Base-by-base conservation (phyloP, 1,140 invertebrate species). In the Drosophila leontia region DNA sequence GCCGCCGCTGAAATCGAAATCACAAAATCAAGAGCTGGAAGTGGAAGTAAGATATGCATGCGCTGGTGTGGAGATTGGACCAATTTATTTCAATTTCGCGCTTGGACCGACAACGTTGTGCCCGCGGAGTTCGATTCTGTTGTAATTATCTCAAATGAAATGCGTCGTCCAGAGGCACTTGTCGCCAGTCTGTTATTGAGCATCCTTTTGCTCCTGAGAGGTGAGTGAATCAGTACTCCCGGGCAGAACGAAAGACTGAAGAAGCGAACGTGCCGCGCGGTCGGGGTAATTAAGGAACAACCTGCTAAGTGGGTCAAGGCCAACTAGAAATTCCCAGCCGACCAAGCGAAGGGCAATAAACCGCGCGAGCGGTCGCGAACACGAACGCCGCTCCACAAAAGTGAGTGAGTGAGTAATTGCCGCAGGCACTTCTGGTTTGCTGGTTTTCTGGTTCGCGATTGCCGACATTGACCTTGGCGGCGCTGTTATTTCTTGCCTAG, bases 81-180 rank as follows among this genome's bases (percentile, higher is more conserved):
- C 81, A 90, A 90, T 90, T 90, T 90, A 90, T 85, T 90, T 90
- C 64, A 90, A 90, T 90, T 90, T 90, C 64, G 75, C 75, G 84
- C 78, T 70, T 74, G 70, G 57, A 68, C 75, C 75, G 61, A 68
- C 56, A 34, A 81, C 68, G 85, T 90, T 85, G 84, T 88, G 77
- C 8, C 32, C 59, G 72, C 63, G 64, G 63, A 8, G 7, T 26
- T 9, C 39, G 17, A 39, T 19, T 58, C 17, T 23, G 11, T 6
- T 23, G 11, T 6, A 15, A 62, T 55, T 70, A 47, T 34, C 23
- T 41, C 23, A 53, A 47, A 39, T 59, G 39, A 68, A 67, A 58
- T 84, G 78, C 50, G 55, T 34, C 50, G 29, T 26, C 13, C 17
- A 32, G 56, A 59, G 42, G 19, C 55, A 26, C 32, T 75, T 1